Evolutionary conservation across 2,888 invertebrate species (phyloP).

Genomic region (Octodonta nipae): DNA sequence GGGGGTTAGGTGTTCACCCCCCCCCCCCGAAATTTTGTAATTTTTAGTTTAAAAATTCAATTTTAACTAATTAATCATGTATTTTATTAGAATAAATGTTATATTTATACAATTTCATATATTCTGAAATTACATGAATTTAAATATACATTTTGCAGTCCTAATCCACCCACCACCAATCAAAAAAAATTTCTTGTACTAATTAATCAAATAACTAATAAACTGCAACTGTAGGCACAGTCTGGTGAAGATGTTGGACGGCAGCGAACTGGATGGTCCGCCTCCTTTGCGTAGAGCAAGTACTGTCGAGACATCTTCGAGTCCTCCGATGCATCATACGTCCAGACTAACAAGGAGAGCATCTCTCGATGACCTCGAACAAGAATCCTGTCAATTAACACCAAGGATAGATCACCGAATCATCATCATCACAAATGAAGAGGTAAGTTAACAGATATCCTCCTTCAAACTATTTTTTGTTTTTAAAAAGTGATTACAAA

Average conservation of each 20-base stretch:
- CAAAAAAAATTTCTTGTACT: no score
- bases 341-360: conserved; percentile 55
- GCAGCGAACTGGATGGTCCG: conserved; percentile 55
- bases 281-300: conserved; percentile 50
- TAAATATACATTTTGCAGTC: no score
- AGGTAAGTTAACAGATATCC: conserved; percentile 44
- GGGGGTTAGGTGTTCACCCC: no score
- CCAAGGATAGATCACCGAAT: conserved; percentile 74
- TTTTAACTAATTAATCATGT: no score
- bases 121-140: no score
- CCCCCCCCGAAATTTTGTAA: no score
- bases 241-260: conserved; percentile 63
- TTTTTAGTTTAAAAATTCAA: no score
- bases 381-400: conserved; percentile 65
- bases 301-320: conserved; percentile 26
- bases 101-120: no score
- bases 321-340: conserved; percentile 22
- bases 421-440: conserved; percentile 55
- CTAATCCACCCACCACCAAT: no score
- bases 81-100: no score
- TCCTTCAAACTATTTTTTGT: conserved; percentile 1
- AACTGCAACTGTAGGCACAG: conserved; percentile 56
- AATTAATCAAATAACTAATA: no score
- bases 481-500: neutral
- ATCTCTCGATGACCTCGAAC: conserved; percentile 68